phyloP scores from a whole-genome alignment of 1,140 invertebrate species.

The Pseudomyrmex pallidus region DNA sequence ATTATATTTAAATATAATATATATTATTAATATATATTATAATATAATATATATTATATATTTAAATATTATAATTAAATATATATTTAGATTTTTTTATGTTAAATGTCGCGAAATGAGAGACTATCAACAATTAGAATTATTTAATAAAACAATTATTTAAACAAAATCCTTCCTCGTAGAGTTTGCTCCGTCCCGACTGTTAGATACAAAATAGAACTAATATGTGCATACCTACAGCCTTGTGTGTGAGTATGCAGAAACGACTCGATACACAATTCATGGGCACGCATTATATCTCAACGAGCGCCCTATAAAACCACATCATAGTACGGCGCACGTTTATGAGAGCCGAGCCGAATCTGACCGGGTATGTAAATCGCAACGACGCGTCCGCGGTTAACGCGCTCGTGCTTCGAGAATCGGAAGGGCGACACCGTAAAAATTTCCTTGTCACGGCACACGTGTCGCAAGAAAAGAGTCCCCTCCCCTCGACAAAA shows the following conservation, averaged over 20 bases:
- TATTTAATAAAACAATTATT: background rate
- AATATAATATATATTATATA: too few relatives aligned
- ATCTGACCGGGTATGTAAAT: conserved; percentile 77
- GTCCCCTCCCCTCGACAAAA: background rate
- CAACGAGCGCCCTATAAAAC: conserved; percentile 55
- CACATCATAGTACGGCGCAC: conserved; percentile 47
- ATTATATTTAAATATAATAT: too few relatives aligned
- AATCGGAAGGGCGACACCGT: conserved; percentile 77
- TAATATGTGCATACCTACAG: background rate
- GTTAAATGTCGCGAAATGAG: too few relatives aligned
- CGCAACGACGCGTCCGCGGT: conserved; percentile 70
- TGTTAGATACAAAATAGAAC: conserved; percentile 34
- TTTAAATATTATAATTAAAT: too few relatives aligned
- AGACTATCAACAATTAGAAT: background rate
- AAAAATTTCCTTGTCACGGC: conserved; percentile 78
- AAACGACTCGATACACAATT: conserved; percentile 24
- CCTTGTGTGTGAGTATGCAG: background rate
- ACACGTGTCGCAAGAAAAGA: conserved; percentile 77
- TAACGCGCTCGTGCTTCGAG: conserved; percentile 48
- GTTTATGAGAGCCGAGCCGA: conserved; percentile 64
- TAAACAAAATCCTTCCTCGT: background rate
- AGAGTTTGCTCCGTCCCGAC: background rate
- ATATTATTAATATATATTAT: too few relatives aligned
- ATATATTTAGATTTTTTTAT: too few relatives aligned
- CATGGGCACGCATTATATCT: conserved; percentile 36